Conservation (phyloP, 2,888 invertebrate genomes). For the Tenthredo mesomela region DNA sequence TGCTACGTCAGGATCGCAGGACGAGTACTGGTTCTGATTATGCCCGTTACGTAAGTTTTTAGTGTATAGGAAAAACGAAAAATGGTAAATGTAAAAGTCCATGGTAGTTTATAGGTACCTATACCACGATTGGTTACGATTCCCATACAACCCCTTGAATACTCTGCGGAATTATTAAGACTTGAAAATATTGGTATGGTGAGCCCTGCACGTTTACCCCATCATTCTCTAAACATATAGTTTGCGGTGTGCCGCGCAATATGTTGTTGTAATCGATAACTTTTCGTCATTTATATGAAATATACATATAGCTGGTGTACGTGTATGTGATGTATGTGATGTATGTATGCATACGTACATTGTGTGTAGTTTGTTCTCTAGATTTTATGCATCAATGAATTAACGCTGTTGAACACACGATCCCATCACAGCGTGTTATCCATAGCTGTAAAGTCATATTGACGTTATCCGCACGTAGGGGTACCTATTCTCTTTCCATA, state of each 20-base stretch:
- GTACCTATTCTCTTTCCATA: neutral
- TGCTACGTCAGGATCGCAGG: neutral
- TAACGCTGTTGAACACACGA: conserved; percentile 3
- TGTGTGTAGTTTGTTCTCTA: neutral
- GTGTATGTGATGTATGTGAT: too few relatives aligned
- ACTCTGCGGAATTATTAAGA: too few relatives aligned
- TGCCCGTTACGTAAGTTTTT: neutral
- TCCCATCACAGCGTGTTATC: conserved; percentile 3
- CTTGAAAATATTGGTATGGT: neutral
- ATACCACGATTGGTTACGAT: neutral
- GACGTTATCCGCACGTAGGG: neutral
- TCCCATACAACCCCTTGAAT: too few relatives aligned
- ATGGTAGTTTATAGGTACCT: too few relatives aligned
- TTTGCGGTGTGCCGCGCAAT: neutral
- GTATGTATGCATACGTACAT: neutral
- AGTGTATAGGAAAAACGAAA: neutral
- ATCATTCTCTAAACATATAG: neutral
- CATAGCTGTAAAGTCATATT: neutral
- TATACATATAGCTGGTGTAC: neutral
- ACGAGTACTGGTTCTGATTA: neutral
- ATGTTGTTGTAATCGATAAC: conserved; percentile 3
- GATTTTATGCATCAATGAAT: neutral
- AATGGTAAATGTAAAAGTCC: neutral
- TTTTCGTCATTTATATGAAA: neutral
- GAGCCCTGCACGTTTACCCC: neutral